Evolutionary conservation across 2,888 invertebrate genomes (phyloP).

Genomic region (Cephus pulcher): DNA sequence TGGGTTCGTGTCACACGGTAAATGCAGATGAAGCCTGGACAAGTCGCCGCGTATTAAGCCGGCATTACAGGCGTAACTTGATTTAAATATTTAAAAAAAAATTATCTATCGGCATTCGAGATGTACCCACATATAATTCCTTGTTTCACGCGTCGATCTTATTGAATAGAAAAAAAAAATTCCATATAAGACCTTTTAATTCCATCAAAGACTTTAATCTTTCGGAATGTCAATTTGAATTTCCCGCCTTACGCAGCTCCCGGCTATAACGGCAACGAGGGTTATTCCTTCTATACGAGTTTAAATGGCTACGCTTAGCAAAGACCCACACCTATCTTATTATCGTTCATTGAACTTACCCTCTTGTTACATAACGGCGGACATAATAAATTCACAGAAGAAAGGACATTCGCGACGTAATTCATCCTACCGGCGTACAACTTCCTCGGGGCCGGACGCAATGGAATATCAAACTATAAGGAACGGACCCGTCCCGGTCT

Average conservation of each 20-base stretch:
- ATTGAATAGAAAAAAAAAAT: not conserved
- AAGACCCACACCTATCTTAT: not conserved
- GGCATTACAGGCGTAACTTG: not conserved
- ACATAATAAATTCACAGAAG: not conserved
- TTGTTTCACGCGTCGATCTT: conserved; percentile 13
- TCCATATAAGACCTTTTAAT: conserved; percentile 4
- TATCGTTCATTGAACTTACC: not conserved
- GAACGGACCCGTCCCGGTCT: not conserved
- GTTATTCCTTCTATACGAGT: not conserved
- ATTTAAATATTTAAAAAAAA: conserved; percentile 3
- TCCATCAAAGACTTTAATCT: conserved; percentile 18
- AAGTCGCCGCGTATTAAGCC: not conserved
- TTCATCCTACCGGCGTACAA: not conserved
- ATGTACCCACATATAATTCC: conserved; percentile 17
- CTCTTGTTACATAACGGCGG: not conserved
- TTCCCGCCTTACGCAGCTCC: not conserved
- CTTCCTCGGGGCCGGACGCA: not conserved
- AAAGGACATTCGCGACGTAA: not conserved
- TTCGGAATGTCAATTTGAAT: conserved; percentile 9
- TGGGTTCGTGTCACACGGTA: not conserved
- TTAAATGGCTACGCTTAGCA: not conserved
- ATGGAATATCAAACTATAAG: not conserved
- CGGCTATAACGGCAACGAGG: not conserved
- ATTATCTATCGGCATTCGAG: conserved; percentile 12
- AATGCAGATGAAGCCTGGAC: not conserved